Base-by-base conservation (phyloP, 2,797 vertebrate species). In the Pitangus sulphuratus region DNA sequence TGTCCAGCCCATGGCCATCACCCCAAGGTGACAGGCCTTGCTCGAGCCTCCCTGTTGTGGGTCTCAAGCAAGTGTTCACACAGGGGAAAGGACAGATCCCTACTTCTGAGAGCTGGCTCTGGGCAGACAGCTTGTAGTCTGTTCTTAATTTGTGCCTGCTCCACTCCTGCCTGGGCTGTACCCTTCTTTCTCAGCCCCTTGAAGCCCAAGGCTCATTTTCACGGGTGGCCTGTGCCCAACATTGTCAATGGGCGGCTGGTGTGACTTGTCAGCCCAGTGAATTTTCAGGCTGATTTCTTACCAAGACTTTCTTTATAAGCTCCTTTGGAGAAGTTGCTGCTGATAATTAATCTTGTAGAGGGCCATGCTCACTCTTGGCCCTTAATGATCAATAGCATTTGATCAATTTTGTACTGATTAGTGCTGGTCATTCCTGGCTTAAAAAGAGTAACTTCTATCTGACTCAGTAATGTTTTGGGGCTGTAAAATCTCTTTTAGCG, bases 351-450 rank as follows among this genome's bases (percentile, higher is more conserved):
- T 70, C 81, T 72, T 2, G 0, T 37, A 62, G 28, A 76, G 6
- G 28, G 17, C 51, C n/a, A 40, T 37, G 47, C 17, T 85, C 28
- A 8, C 25, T 92, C 45, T 47, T 62, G 22, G 21, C 28, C 11
- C 40, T 74, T 89, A 89, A 68, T 11, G 56, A 80, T 78, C 56
- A 89, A 35, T 56, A 80, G 30, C 3, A 1, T 64, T 90, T 78
- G 57, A 61, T 92, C 83, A 45, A 7, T 83, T 87, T 64, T 85
- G 26, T 85, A 48, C 88, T 90, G 86, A 93, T 90, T 58, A 86
- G 66, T 2, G 2, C 25, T 90, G 84, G 81, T 79, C 58, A 77
- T 69, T 94, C 21, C 47, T 93, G 62, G 26, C 80, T 93, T 85
- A 25, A 69, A 71, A 91, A 72, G 61, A 24, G 79, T 79, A 91